phyloP scores from a whole-genome alignment of 2,113 vertebrate genomes.

The Saimiri boliviensis region DNA sequence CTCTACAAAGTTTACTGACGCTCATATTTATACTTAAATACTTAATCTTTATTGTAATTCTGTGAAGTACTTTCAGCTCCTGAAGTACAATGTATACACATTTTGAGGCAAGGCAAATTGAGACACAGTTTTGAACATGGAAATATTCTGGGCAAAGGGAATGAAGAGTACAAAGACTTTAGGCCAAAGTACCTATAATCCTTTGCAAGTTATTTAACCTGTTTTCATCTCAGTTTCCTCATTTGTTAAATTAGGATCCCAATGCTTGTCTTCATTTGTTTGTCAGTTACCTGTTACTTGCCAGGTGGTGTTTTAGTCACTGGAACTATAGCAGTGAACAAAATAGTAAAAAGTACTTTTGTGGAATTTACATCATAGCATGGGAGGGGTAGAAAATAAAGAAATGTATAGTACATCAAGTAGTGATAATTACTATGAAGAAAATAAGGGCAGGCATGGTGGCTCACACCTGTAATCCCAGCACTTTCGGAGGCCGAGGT shows the following conservation, averaged over 20 bases:
- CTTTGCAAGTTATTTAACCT: neutral
- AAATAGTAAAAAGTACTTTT: neutral
- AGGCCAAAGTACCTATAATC: neutral
- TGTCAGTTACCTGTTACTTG: neutral
- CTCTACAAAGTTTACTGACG: neutral
- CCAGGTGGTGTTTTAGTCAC: neutral
- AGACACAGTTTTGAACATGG: neutral
- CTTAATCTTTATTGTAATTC: neutral
- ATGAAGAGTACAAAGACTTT: neutral
- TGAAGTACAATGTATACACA: neutral
- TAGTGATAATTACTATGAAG: neutral
- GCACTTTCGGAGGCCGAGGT: no score
- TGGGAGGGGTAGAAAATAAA: neutral
- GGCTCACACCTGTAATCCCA: no score
- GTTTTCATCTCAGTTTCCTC: neutral
- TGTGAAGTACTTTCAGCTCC: neutral
- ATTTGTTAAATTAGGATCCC: neutral
- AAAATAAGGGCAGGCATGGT: neutral
- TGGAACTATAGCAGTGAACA: neutral
- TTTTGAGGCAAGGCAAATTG: slow-evolving; percentile 6
- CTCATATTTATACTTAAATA: neutral
- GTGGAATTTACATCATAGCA: neutral
- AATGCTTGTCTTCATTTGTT: neutral
- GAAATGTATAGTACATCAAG: neutral
- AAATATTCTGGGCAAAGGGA: neutral